Percentiles rank a stretch among this genome's conserved stretches.
Evolutionary conservation across 2,888 invertebrate genomes (phyloP).

Genomic region (Ophion ventricosus): DNA sequence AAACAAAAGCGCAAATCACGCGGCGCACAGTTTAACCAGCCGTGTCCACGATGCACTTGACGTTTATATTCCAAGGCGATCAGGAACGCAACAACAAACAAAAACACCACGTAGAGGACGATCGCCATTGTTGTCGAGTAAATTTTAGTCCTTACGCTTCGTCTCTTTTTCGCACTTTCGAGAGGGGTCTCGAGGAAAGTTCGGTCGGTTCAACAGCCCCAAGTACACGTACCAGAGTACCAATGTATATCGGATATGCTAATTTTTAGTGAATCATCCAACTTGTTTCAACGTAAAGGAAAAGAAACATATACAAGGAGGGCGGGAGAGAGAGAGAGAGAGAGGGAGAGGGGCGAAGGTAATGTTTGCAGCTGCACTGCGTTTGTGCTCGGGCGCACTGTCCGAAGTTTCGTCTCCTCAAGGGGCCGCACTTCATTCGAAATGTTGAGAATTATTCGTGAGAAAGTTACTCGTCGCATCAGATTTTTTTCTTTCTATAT

Average conservation of each 20-base stretch:
- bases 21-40: constrained; percentile 74
- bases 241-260: constrained; percentile 58
- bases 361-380: constrained; percentile 7
- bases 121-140: constrained; percentile 38
- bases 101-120: constrained; percentile 39
- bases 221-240: constrained; percentile 46
- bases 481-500: too few species aligned
- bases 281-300: constrained; percentile 23
- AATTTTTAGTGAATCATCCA: constrained; percentile 57
- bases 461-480: not conserved
- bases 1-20: constrained; percentile 67
- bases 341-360: too few species aligned
- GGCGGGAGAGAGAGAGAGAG: not conserved
- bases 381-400: not conserved
- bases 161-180: constrained; percentile 39
- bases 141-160: constrained; percentile 40
- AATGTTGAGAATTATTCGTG: not conserved
- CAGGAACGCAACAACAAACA: constrained; percentile 13
- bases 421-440: not conserved
- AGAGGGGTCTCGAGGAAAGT: constrained; percentile 53
- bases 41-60: constrained; percentile 54
- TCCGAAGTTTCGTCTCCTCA: not conserved
- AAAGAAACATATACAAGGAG: constrained; percentile 2
- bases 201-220: constrained; percentile 37
- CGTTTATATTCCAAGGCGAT: constrained; percentile 10